Base-by-base conservation (phyloP, 64 coral and sea anemone genomes). In the Pachyseris speciosa region DNA sequence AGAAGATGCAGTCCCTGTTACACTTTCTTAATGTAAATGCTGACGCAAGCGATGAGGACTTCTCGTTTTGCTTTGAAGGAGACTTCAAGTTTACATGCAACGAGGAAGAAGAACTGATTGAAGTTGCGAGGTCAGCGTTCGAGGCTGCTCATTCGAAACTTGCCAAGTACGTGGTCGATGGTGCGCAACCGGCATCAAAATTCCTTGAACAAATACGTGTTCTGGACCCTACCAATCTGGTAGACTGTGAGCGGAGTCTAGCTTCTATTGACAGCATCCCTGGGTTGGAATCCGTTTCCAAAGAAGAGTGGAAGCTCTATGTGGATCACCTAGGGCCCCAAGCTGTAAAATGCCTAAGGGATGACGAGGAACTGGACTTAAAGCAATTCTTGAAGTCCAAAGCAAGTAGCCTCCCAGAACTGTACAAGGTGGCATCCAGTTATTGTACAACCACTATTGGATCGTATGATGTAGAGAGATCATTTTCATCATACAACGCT, bases 241-340 rank as follows among this genome's bases (percentile, higher is more conserved):
- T 90, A 5, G 11, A 58, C 50, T 28, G 36, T 4, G n/a, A 72
- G 20, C 33, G 9, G 1, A 47, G 69, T 31, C 66, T 66, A 36
- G 28, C 50, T 10, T 24, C 43, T 27, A 31, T 88, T 38, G 7
- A 39, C 13, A 90, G 43, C 69, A 81, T 81, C 52, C 75, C 75
- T 55, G 60, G 75, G 67, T 80, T 90, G 40, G 58, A 29, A 6
- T 40, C 58, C 12, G 64, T 90, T 28, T 29, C 88, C 44, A 69
- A 37, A 43, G 4, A 90, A 37, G 88, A 90, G 37, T 90, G 75
- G 88, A 36, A 90, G 12, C 88, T 90, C 33, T 90, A 90, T 43
- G 41, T 90, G 1, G n/a, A 81, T 34, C 48, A 37, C 67, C 22
- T 90, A 40, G 88, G 88, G 37, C 88, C 88, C 36, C 17, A 41